Evolutionary conservation across 2,797 vertebrate genomes (phyloP).

Genomic region (Notamacropus eugenii): DNA sequence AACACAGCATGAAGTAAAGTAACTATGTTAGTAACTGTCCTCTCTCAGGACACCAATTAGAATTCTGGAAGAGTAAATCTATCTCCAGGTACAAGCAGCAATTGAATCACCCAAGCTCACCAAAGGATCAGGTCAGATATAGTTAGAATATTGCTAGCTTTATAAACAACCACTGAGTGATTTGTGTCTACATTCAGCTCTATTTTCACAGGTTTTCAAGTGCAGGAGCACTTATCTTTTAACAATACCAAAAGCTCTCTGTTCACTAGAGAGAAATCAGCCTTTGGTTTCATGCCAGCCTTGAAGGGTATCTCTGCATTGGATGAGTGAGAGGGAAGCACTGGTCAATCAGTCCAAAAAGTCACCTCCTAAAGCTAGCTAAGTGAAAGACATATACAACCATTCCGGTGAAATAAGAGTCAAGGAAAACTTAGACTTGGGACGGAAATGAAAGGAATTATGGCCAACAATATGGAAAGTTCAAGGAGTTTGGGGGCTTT

Average conservation of each 20-base stretch:
- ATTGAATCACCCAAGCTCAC: slow-evolving; percentile 71
- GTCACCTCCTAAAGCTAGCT: slow-evolving; percentile 8
- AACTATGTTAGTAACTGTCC: slow-evolving; percentile 58
- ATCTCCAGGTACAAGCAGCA: slow-evolving; percentile 69
- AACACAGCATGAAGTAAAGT: background rate
- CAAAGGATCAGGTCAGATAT: slow-evolving; percentile 71
- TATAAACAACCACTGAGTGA: slow-evolving; percentile 74
- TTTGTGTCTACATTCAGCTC: slow-evolving; percentile 70
- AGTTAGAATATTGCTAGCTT: slow-evolving; percentile 62
- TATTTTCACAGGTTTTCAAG: slow-evolving; percentile 72
- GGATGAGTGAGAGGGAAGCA: background rate
- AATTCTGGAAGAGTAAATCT: slow-evolving; percentile 70
- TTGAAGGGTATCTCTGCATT: background rate
- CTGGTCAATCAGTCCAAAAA: slow-evolving; percentile 18
- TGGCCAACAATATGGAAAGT: background rate
- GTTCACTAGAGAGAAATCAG: slow-evolving; percentile 34
- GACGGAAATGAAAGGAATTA: slow-evolving; percentile 40
- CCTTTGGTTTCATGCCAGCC: background rate
- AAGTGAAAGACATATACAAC: background rate
- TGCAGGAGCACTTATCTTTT: slow-evolving; percentile 58
- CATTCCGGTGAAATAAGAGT: slow-evolving; percentile 23
- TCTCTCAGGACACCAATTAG: slow-evolving; percentile 56
- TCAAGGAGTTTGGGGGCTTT: background rate
- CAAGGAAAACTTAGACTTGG: slow-evolving; percentile 17
- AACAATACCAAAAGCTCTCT: slow-evolving; percentile 30